A percentile compares a stretch with the other conserved stretches of the same genome.
phyloP scores from a whole-genome alignment of 2,888 invertebrate species.

The Timema podura region DNA sequence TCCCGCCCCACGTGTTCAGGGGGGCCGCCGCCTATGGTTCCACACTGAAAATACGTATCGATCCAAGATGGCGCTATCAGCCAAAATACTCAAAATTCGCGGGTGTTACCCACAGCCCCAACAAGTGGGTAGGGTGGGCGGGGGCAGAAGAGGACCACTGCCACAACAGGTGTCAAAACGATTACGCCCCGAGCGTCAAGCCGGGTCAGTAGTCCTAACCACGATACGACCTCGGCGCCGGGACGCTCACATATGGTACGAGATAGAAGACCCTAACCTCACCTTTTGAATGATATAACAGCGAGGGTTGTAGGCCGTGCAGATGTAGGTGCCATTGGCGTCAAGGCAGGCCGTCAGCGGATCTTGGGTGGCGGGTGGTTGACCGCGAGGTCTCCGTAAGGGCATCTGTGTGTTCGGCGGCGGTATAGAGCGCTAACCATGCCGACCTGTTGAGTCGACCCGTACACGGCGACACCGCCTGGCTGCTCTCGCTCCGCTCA shows the following conservation, averaged over 20 bases:
- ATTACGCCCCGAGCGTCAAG: too few relatives aligned
- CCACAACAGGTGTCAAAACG: too few relatives aligned
- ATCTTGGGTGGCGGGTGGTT: constrained; percentile 17
- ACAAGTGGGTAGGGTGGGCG: too few relatives aligned
- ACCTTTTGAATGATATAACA: constrained; percentile 65
- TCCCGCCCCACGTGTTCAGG: constrained; percentile 22
- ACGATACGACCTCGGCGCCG: too few relatives aligned
- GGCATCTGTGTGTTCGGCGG: constrained; percentile 41
- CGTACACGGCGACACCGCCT: constrained; percentile 31
- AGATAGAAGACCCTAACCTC: constrained; percentile 30
- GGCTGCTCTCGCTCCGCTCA: neutral
- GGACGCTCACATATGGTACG: too few relatives aligned
- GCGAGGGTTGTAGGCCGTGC: constrained; percentile 58
- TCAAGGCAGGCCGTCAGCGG: constrained; percentile 48
- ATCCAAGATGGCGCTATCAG: constrained; percentile 35
- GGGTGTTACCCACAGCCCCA: too few relatives aligned
- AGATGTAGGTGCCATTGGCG: constrained; percentile 57
- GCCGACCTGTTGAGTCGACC: constrained; percentile 50
- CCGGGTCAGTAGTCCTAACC: too few relatives aligned
- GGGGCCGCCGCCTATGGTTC: constrained; percentile 19
- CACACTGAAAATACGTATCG: constrained; percentile 28
- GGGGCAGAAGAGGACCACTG: too few relatives aligned
- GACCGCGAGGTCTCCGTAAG: constrained; percentile 42
- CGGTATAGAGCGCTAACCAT: constrained; percentile 42
- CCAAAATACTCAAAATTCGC: constrained; percentile 16